Evolutionary conservation across 2,888 invertebrate genomes (phyloP).

Genomic region (Ochlodes sylvanus): DNA sequence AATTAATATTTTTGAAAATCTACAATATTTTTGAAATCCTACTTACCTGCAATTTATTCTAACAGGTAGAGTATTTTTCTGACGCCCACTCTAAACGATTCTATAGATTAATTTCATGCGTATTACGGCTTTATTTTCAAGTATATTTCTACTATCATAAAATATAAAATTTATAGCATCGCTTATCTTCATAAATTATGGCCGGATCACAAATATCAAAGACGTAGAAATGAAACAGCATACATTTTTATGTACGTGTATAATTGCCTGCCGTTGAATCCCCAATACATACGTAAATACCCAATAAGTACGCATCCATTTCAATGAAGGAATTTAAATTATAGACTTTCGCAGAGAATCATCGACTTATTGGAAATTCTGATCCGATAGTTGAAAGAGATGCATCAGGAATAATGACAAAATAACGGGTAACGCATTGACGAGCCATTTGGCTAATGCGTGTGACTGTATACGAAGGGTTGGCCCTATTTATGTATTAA

Average conservation of each 20-base stretch:
- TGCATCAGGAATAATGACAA: slow-evolving; percentile 49
- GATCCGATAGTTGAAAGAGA: slow-evolving; percentile 43
- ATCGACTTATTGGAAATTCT: slow-evolving; percentile 45
- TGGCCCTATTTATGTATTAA: slow-evolving; percentile 26
- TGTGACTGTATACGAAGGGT: slow-evolving; percentile 41
- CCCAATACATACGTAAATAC: background rate
- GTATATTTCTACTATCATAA: slow-evolving; percentile 1
- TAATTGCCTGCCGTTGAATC: background rate
- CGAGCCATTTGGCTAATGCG: slow-evolving; percentile 46
- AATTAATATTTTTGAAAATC: too few species aligned
- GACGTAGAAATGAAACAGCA: background rate
- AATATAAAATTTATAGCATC: slow-evolving; percentile 3
- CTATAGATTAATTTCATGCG: slow-evolving; percentile 12
- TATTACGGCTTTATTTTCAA: background rate
- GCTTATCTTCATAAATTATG: slow-evolving; percentile 3
- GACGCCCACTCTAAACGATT: background rate
- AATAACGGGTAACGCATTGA: slow-evolving; percentile 47
- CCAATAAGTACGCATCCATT: background rate
- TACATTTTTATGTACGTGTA: background rate
- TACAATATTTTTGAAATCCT: too few species aligned
- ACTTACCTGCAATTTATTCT: too few species aligned
- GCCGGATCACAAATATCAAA: background rate
- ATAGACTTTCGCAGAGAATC: slow-evolving; percentile 40
- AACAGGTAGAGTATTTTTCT: background rate
- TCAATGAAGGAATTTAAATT: slow-evolving; percentile 36